Evolutionary conservation across 2,113 vertebrate species (phyloP).

Genomic region (Pleuronectes platessa): DNA sequence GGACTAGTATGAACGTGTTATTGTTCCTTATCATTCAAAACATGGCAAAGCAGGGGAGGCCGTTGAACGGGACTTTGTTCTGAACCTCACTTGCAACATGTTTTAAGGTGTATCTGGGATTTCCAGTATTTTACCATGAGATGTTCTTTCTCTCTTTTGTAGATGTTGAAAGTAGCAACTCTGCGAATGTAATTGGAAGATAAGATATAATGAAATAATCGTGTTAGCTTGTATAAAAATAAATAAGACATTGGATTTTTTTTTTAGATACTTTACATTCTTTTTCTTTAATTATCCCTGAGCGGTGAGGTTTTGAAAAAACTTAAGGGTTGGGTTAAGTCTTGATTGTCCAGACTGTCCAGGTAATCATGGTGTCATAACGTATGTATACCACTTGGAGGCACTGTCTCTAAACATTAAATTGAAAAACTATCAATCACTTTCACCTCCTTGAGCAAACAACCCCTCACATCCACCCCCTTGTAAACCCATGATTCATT

Average conservation of each 20-base stretch:
- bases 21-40: neutral
- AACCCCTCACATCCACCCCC: neutral
- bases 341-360: neutral
- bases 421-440: neutral
- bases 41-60: neutral
- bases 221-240: slow-evolving; percentile 4
- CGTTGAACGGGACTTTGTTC: neutral
- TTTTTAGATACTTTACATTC: neutral
- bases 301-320: neutral
- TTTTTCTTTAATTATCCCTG: too few species aligned
- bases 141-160: too few species aligned
- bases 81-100: too few species aligned
- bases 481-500: neutral
- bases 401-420: slow-evolving; percentile 27
- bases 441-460: neutral
- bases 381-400: slow-evolving; percentile 40
- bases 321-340: neutral
- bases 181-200: neutral
- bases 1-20: neutral
- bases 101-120: too few species aligned
- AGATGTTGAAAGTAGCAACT: too few species aligned
- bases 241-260: neutral
- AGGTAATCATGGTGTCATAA: slow-evolving; percentile 35
- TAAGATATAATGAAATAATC: neutral
- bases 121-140: too few species aligned